Evolutionary conservation across 2,888 invertebrate genomes (phyloP).

Genomic region (Galeruca laticollis): DNA sequence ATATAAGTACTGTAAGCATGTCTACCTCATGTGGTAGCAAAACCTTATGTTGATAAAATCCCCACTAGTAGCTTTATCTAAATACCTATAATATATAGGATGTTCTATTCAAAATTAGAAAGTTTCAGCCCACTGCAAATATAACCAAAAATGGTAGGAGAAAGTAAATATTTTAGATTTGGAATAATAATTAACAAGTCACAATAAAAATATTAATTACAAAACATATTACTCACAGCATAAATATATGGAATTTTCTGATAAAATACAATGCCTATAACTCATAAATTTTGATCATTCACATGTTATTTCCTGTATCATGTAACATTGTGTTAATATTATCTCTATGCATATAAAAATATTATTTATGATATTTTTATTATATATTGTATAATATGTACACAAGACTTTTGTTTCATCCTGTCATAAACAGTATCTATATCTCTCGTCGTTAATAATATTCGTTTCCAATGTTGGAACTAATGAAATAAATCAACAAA

Average conservation of each 20-base stretch:
- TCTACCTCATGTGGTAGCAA: too few relatives aligned
- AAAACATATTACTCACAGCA: neutral
- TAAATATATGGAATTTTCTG: neutral
- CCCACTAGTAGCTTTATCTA: too few relatives aligned
- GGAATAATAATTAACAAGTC: too few relatives aligned
- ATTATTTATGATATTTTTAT: constrained; percentile 3
- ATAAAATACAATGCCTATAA: neutral
- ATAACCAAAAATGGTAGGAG: too few relatives aligned
- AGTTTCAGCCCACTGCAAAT: too few relatives aligned
- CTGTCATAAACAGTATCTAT: neutral
- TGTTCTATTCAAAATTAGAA: too few relatives aligned
- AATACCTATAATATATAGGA: too few relatives aligned
- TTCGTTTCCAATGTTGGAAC: too few relatives aligned
- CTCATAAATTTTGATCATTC: neutral
- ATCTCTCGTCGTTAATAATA: neutral
- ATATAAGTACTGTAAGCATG: too few relatives aligned
- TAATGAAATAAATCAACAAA: too few relatives aligned
- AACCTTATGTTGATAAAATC: too few relatives aligned
- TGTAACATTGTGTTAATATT: neutral
- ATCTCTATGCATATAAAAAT: neutral
- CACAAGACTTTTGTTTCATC: constrained; percentile 6
- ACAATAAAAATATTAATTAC: too few relatives aligned
- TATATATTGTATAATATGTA: neutral
- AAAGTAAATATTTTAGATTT: constrained; percentile 19
- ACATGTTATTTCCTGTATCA: neutral